A percentile compares a stretch with the other conserved stretches of the same genome.
phyloP scores from a whole-genome alignment of 2,888 invertebrate species.

The Linnaemya vulpina region DNA sequence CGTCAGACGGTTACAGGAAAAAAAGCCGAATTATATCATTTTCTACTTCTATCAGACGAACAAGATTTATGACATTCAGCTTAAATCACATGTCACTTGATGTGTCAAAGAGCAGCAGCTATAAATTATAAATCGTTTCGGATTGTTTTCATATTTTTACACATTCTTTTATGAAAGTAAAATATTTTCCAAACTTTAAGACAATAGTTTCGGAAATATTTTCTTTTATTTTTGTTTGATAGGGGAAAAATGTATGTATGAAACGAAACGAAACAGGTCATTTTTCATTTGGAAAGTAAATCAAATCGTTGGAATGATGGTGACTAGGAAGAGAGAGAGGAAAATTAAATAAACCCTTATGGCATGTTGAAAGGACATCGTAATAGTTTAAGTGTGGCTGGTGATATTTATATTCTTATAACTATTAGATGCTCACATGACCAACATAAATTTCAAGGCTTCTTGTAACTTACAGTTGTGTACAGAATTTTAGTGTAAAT shows the following conservation, averaged over 20 bases:
- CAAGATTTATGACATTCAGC: conserved; percentile 72
- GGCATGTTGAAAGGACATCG: conserved; percentile 56
- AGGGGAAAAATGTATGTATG: not conserved
- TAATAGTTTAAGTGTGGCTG: conserved; percentile 64
- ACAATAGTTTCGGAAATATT: conserved; percentile 29
- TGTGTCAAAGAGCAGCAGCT: conserved; percentile 59
- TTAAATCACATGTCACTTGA: conserved; percentile 68
- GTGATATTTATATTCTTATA: not conserved
- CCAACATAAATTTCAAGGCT: not conserved
- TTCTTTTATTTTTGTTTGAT: not conserved
- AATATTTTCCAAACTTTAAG: conserved; percentile 38
- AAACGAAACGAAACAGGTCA: conserved; percentile 53
- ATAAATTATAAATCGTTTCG: conserved; percentile 68
- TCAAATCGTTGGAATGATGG: not conserved
- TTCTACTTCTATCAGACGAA: conserved; percentile 9
- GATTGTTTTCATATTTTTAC: conserved; percentile 61
- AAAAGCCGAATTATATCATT: conserved; percentile 73
- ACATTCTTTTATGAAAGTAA: not conserved
- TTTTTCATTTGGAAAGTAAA: conserved; percentile 61
- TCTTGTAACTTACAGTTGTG: not conserved
- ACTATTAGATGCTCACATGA: not conserved
- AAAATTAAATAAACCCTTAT: conserved; percentile 41
- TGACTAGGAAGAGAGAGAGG: conserved; percentile 2
- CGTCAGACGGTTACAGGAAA: conserved; percentile 1
- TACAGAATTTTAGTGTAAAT: not conserved